Base-by-base conservation (phyloP, 2,113 vertebrate genomes). In the Ovibos moschatus region DNA sequence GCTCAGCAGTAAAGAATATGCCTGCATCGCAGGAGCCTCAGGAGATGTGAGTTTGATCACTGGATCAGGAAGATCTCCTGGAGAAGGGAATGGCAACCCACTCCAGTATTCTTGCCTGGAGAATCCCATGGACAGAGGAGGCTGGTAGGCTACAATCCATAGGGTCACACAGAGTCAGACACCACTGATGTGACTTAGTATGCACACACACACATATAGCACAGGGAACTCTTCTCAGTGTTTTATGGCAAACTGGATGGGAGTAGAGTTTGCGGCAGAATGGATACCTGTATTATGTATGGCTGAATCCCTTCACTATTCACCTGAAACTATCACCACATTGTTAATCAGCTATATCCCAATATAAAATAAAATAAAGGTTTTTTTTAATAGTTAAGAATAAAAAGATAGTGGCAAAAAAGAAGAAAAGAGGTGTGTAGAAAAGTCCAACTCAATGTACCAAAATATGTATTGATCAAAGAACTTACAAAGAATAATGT, bases 321-420 rank as follows among this genome's bases (percentile, higher is more conserved):
- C n/a, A 71, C 67, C 5, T 40, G 19, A 6, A 40, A 71, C 19
- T 40, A 71, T 71, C 67, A 40, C 19, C 0, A 0, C 10, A 40
- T 40, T 23, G 64, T 71, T 23, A 71, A 71, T 71, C n/a, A 71
- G 5, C 19, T 71, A 71, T 36, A 36, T 36, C n/a, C 64, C n/a
- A 71, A 36, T 71, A 36, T 71, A 71, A 71, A 71, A 40, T 71
- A 71, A 40, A 40, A 36, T 23, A 3, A 36, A 71, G 36, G 3
- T 2, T 5, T 40, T 40, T 36, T 71, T 71, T 12, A 71, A 71
- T 36, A 36, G 64, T 40, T 40, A 71, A 71, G 67, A 71, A 36
- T 71, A 71, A 71, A 71, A 71, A 40, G 67, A 71, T n/a, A 36
- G 64, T 36, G n/a, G n/a, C 5, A 23, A 71, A 71, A 71, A 71